phyloP scores from a whole-genome alignment of 2,888 invertebrate genomes.

The Aphodius granarius region DNA sequence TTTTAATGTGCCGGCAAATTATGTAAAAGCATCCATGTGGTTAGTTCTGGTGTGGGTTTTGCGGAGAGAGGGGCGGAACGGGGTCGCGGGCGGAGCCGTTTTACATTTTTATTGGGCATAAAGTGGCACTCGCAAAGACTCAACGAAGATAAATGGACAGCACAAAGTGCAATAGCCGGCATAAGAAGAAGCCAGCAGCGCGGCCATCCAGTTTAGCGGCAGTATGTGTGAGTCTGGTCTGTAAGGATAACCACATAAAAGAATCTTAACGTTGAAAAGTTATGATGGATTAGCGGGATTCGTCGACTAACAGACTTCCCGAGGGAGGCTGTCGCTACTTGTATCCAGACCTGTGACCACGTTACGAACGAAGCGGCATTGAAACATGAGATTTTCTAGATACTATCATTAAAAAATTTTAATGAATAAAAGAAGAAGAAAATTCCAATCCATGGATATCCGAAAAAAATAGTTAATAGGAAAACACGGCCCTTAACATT shows the following conservation, averaged over 20 bases:
- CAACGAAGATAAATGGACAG: constrained; percentile 48
- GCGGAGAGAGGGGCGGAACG: not conserved
- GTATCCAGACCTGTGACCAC: not conserved
- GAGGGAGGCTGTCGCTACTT: constrained; percentile 8
- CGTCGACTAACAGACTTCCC: constrained; percentile 29
- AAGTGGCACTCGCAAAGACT: constrained; percentile 42
- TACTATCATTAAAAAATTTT: too few species aligned
- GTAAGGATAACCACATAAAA: constrained; percentile 5
- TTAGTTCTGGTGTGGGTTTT: not conserved
- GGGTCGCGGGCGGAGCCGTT: constrained; percentile 39
- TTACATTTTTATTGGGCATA: constrained; percentile 52
- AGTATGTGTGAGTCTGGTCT: not conserved
- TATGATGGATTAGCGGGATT: constrained; percentile 35
- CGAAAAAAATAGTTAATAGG: too few species aligned
- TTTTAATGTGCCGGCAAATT: not conserved
- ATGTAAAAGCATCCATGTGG: not conserved
- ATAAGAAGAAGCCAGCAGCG: not conserved
- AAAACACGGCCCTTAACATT: too few species aligned
- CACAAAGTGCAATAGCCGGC: constrained; percentile 42
- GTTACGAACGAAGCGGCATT: not conserved
- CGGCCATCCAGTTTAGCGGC: not conserved
- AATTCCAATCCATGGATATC: too few species aligned
- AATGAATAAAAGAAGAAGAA: too few species aligned
- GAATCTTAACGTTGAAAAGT: constrained; percentile 31
- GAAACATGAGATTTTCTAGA: not conserved